Percentiles rank a stretch among this genome's conserved stretches.
Conservation (phyloP, 2,888 invertebrate genomes). For the Cecidostiba fungosa region DNA sequence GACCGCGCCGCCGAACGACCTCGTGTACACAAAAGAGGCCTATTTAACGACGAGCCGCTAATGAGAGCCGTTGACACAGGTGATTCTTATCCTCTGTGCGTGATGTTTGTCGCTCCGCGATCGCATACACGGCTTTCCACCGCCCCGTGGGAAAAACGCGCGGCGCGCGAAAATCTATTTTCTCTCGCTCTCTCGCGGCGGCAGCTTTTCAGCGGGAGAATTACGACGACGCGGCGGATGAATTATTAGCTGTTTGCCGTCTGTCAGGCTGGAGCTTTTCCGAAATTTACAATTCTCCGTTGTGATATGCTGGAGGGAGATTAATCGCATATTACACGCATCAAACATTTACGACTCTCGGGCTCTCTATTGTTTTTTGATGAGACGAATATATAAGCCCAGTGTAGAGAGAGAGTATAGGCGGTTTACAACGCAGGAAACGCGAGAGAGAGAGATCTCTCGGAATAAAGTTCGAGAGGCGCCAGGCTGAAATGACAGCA, state of each 20-base stretch:
- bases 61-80: conserved; percentile 50
- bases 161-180: neutral
- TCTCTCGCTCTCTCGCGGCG: neutral
- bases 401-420: too few species aligned
- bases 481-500: conserved; percentile 35
- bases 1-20: conserved; percentile 4
- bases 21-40: conserved; percentile 9
- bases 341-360: neutral
- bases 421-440: neutral
- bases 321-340: neutral
- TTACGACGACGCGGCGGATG: neutral
- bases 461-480: neutral
- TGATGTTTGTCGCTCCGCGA: conserved; percentile 27
- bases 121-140: neutral
- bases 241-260: neutral
- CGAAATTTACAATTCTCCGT: neutral
- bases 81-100: conserved; percentile 39
- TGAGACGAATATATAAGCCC: neutral
- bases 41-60: conserved; percentile 54
- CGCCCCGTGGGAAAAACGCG: neutral
- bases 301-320: neutral
- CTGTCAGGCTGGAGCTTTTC: neutral
- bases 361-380: neutral
- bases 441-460: neutral
- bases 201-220: neutral